Base-by-base conservation (phyloP, 2,113 vertebrate species). In the Etheostoma spectabile region DNA sequence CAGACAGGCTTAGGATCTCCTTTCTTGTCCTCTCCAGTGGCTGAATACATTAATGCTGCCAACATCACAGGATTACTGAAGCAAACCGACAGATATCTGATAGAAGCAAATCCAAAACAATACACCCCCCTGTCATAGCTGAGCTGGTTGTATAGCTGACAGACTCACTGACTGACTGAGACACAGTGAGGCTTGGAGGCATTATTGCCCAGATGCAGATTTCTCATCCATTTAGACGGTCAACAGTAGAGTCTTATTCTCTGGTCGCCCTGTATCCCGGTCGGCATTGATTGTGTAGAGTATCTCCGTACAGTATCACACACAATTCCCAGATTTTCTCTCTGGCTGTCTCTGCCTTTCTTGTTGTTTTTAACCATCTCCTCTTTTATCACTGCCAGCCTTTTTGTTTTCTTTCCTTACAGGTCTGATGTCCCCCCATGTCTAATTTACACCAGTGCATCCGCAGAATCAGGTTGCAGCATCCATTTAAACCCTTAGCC, bases 21-120 rank as follows among this genome's bases (percentile, higher is more conserved):
- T 79, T 65, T 68, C 78, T 56, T 77, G 75, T 87, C 78, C 82
- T 82, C 65, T 86, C 30, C 22, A 14, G 64, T 80, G 52, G 88
- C 74, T 77, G 77, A 86, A 90, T 82, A 51, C 82, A 82, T 88
- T 84, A 86, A 88, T 83, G 84, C 86, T 52, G 89, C 81, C 68
- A 69, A 83, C 80, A 86, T 90, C 80, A 52, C 67, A 55, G 90
- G 91, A 93, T 92, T 93, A 93, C 53, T 59, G 83, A 89, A 66
- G 84, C 77, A 0, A 83, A 83, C 65, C 2, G 80, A 80, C 82
- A 85, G 87, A 92, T 87, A 93, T 93, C 90, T 91, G 89, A 89
- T 92, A 93, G 91, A 80, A 79, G 85, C 85, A 82, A 91, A 92
- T 92, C 88, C 86, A 83, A 90, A 91, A 92, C 89, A 90, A 87